Percentiles rank a stretch among this genome's conserved stretches.
These are phyloP conservation scores for Monomorium pharaonis DNA, from an alignment of 1,140 invertebrate genomes.

Conservation along the genomic window DNA sequence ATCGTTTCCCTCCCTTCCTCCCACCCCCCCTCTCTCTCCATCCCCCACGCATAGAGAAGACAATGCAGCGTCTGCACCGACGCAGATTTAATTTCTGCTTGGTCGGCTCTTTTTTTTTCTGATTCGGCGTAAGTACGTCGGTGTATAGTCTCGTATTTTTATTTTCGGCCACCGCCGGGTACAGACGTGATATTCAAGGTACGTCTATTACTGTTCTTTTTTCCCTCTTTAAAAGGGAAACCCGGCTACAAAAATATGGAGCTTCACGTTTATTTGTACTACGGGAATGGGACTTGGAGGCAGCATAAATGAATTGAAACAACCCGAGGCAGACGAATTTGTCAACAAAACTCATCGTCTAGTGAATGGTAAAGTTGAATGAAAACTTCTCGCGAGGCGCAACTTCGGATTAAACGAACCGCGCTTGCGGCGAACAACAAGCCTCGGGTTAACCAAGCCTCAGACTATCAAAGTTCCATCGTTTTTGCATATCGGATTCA, in stretches of 20 bases:
- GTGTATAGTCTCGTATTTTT: background rate
- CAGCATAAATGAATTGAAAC: slow-evolving; percentile 54
- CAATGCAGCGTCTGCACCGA: slow-evolving; percentile 24
- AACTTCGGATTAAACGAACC: slow-evolving; percentile 58
- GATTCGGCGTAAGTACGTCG: background rate
- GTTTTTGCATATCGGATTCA: slow-evolving; percentile 55
- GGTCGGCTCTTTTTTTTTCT: slow-evolving; percentile 11
- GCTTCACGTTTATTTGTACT: slow-evolving; percentile 35
- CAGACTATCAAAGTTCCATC: slow-evolving; percentile 53
- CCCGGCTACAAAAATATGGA: slow-evolving; percentile 15
- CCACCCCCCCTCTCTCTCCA: too few relatives aligned
- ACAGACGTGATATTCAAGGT: background rate
- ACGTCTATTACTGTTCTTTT: slow-evolving; percentile 14
- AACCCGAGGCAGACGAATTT: slow-evolving; percentile 31
- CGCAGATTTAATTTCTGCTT: slow-evolving; percentile 48
- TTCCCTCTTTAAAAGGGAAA: background rate
- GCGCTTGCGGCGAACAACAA: slow-evolving; percentile 37
- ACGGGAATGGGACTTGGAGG: slow-evolving; percentile 6
- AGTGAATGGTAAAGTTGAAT: slow-evolving; percentile 55
- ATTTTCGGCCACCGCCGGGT: background rate
- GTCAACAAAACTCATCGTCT: slow-evolving; percentile 53
- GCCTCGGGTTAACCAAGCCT: slow-evolving; percentile 40
- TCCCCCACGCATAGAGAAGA: background rate
- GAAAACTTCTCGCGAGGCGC: slow-evolving; percentile 33
- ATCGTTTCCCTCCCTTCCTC: too few relatives aligned